A percentile compares a stretch with the other conserved stretches of the same genome.
These are phyloP conservation scores for Lasioglossum vierecki DNA, from an alignment of 2,888 invertebrate genomes.

Conservation along the genomic window DNA sequence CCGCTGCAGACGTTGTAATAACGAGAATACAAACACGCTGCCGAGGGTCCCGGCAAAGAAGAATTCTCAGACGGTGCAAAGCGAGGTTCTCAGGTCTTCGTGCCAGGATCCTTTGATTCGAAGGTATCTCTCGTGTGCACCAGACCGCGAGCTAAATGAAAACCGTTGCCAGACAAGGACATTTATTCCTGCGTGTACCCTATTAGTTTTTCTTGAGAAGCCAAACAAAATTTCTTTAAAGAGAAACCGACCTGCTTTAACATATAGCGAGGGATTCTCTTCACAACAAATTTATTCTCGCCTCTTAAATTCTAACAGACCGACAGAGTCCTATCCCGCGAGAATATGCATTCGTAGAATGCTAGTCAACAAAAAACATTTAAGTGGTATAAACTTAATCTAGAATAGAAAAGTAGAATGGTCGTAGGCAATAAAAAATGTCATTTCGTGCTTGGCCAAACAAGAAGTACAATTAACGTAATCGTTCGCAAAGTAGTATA, in stretches of 20 bases:
- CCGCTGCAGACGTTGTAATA: neutral
- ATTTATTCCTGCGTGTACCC: neutral
- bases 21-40: slow-evolving; percentile 1
- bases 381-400: no score
- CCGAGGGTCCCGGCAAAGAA: neutral
- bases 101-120: slow-evolving; percentile 32
- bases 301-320: neutral
- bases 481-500: neutral
- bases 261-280: neutral
- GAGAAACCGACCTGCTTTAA: neutral
- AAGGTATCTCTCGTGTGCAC: slow-evolving; percentile 8
- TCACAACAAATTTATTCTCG: neutral
- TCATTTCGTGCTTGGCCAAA: no score
- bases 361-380: no score
- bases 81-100: neutral
- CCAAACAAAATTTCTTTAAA: neutral
- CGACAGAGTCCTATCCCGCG: neutral
- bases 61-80: neutral
- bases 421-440: neutral
- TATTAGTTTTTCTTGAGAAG: neutral
- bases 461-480: neutral
- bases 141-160: slow-evolving; percentile 30
- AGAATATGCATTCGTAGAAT: neutral
- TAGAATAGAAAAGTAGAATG: no score
- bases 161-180: neutral